A percentile compares a stretch with the other conserved stretches of the same genome.
Evolutionary conservation across 2,797 vertebrate genomes (phyloP).

Genomic region (Linurgus olivaceus): DNA sequence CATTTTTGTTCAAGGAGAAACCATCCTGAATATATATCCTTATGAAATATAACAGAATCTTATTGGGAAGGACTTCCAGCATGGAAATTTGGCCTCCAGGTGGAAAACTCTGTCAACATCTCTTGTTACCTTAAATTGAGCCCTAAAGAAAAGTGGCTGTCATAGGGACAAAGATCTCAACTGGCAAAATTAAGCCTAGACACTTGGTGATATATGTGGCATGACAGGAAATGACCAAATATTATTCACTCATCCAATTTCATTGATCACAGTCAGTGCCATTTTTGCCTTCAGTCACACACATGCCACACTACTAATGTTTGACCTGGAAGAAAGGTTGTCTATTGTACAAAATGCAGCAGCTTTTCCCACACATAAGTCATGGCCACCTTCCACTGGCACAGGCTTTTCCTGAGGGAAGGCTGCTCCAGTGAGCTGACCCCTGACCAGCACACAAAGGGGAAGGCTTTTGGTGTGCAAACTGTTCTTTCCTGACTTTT

Average conservation of each 20-base stretch:
- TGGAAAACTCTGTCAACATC: neutral
- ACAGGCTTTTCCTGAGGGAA: neutral
- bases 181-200: neutral
- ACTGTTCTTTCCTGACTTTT: neutral
- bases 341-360: neutral
- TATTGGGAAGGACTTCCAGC: neutral
- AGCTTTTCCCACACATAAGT: neutral
- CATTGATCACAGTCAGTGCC: neutral
- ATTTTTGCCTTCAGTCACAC: neutral
- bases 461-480: neutral
- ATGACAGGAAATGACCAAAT: neutral
- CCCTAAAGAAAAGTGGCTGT: neutral
- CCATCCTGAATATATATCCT: neutral
- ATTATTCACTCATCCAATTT: neutral
- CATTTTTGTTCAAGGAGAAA: neutral
- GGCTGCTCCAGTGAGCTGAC: neutral
- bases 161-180: neutral
- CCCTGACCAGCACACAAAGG: neutral
- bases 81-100: neutral
- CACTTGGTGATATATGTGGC: neutral
- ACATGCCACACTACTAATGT: neutral
- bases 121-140: neutral
- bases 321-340: neutral
- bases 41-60: neutral
- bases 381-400: neutral